phyloP scores from a whole-genome alignment of 2,888 invertebrate genomes.

The Drosophila hamatofila region DNA sequence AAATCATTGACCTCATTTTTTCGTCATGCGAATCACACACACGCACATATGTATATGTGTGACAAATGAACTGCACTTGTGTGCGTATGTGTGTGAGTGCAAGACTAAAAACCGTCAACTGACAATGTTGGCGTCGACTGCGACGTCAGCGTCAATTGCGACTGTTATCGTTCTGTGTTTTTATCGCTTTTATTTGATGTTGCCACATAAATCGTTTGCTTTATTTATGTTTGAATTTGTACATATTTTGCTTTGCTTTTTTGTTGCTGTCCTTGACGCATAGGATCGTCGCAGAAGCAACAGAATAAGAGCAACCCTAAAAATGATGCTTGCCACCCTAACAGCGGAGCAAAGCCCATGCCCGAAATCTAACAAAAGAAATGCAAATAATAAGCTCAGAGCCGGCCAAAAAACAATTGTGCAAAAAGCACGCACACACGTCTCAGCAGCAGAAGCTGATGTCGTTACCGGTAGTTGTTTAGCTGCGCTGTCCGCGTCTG shows the following conservation, averaged over 20 bases:
- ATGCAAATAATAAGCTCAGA: conserved; percentile 72
- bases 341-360: conserved; percentile 19
- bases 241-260: conserved; percentile 8
- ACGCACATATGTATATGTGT: conserved; percentile 22
- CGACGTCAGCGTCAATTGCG: conserved; percentile 11
- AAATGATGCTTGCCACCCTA: conserved; percentile 31
- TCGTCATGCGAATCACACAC: conserved; percentile 70
- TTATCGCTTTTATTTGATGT: conserved; percentile 51
- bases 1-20: conserved; percentile 81
- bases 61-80: conserved; percentile 42
- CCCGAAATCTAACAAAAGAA: conserved; percentile 61
- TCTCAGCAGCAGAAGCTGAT: conserved; percentile 19
- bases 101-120: conserved; percentile 35
- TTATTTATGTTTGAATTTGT: conserved; percentile 7
- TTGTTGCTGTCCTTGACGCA: conserved; percentile 64
- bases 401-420: conserved; percentile 42
- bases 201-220: conserved; percentile 12
- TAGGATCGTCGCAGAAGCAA: conserved; percentile 38
- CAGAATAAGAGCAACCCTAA: conserved; percentile 43
- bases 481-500: conserved; percentile 9
- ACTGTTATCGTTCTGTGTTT: conserved; percentile 62
- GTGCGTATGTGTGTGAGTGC: conserved; percentile 57
- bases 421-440: conserved; percentile 58
- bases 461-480: conserved; percentile 42
- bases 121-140: conserved; percentile 35